These are phyloP conservation scores for Toxotes lorentzi DNA, from an alignment of 2,797 vertebrate genomes.

Conservation along the genomic window DNA sequence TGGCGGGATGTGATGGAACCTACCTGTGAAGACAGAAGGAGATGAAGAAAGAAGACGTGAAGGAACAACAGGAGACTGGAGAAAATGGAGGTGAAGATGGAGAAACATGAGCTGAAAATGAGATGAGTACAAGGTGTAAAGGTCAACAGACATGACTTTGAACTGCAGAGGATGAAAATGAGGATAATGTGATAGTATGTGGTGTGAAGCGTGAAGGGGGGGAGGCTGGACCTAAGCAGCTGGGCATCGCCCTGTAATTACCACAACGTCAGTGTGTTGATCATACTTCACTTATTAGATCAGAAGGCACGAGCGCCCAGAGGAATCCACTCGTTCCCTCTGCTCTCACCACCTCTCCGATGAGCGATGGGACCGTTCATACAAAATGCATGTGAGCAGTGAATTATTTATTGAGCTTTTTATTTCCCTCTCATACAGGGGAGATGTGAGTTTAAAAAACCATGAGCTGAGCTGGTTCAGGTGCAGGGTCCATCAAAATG, in stretches of 20 bases:
- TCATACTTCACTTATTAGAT: slow-evolving; percentile 33
- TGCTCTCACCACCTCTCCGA: slow-evolving; percentile 45
- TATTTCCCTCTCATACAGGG: slow-evolving; percentile 63
- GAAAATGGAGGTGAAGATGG: slow-evolving; percentile 61
- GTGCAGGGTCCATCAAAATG: slow-evolving; percentile 51
- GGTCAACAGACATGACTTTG: slow-evolving; percentile 63
- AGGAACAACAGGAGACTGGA: slow-evolving; percentile 59
- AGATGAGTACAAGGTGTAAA: slow-evolving; percentile 69
- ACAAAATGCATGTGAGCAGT: slow-evolving; percentile 77
- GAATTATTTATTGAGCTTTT: slow-evolving; percentile 81
- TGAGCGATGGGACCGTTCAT: slow-evolving; percentile 72
- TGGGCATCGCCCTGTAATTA: slow-evolving; percentile 23
- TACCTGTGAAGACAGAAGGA: slow-evolving; percentile 63
- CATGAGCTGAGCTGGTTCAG: slow-evolving; percentile 57
- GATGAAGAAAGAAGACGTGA: slow-evolving; percentile 64
- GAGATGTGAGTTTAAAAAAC: slow-evolving; percentile 63
- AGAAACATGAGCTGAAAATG: slow-evolving; percentile 69
- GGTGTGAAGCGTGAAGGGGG: slow-evolving; percentile 34
- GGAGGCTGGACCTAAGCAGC: slow-evolving; percentile 6
- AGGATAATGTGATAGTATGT: slow-evolving; percentile 23
- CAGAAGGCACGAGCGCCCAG: slow-evolving; percentile 8
- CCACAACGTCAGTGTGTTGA: slow-evolving; percentile 11
- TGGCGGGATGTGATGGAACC: slow-evolving; percentile 25
- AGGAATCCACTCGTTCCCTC: slow-evolving; percentile 23
- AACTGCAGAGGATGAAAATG: slow-evolving; percentile 33